These are phyloP conservation scores for Globia sparganii DNA, from an alignment of 2,888 invertebrate genomes.

Conservation along the genomic window DNA sequence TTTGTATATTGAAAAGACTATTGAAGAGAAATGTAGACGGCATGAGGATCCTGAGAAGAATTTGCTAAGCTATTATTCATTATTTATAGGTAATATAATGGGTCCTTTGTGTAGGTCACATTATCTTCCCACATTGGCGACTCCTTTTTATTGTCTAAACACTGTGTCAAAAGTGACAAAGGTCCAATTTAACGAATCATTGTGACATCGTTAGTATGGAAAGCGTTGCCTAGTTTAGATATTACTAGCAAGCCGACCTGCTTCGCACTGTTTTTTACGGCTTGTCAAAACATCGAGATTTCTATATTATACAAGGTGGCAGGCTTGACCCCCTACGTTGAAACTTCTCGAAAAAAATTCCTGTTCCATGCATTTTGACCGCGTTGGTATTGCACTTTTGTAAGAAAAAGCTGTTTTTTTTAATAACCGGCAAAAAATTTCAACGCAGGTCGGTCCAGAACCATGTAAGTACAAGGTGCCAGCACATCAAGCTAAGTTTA, in stretches of 20 bases:
- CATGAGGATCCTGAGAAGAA: background rate
- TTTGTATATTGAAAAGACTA: slow-evolving; percentile 1
- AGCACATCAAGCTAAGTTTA: too few relatives aligned
- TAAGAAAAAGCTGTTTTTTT: too few relatives aligned
- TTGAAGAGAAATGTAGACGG: background rate
- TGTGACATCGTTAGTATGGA: background rate
- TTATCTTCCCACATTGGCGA: slow-evolving; percentile 3
- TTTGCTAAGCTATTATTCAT: slow-evolving; percentile 10
- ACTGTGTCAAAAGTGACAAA: background rate
- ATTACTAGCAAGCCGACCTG: background rate
- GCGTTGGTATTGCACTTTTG: too few relatives aligned
- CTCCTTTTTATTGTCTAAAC: background rate
- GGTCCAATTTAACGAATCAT: background rate
- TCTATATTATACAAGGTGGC: background rate
- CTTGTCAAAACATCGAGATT: background rate
- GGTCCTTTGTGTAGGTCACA: slow-evolving; percentile 4
- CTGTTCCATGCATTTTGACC: too few relatives aligned
- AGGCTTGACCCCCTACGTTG: too few relatives aligned
- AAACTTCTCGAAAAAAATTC: too few relatives aligned
- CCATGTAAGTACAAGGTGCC: too few relatives aligned
- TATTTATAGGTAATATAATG: slow-evolving; percentile 13
- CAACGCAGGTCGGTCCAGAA: too few relatives aligned
- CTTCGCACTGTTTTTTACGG: background rate
- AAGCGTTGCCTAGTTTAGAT: background rate
- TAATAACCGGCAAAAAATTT: too few relatives aligned